Evolutionary conservation across 2,888 invertebrate species (phyloP).

Genomic region (Oxytorus armatus): DNA sequence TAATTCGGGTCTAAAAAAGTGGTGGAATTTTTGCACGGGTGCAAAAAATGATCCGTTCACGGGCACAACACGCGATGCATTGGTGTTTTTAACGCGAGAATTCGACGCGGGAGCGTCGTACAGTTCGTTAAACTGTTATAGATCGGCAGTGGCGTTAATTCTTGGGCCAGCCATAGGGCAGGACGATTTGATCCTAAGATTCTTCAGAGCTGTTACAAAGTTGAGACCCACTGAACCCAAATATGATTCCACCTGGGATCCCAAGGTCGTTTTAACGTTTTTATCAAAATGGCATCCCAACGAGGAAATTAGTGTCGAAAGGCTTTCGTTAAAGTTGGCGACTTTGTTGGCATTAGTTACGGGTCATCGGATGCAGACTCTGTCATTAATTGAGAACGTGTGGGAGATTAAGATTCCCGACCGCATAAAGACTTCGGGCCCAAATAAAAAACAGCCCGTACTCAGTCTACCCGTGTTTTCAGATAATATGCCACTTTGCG

Average conservation of each 20-base stretch:
- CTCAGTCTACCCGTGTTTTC: no score
- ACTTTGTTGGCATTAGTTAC: not conserved
- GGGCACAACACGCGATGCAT: not conserved
- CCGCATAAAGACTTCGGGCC: no score
- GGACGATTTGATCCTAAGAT: not conserved
- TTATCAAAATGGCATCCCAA: not conserved
- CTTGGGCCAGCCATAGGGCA: not conserved
- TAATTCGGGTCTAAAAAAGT: constrained; percentile 8
- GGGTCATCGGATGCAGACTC: constrained; percentile 1
- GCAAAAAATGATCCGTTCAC: not conserved
- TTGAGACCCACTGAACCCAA: not conserved
- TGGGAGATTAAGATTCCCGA: no score
- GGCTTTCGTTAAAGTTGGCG: not conserved
- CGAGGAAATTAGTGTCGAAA: not conserved
- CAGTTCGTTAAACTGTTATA: not conserved
- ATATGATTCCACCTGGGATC: constrained; percentile 5
- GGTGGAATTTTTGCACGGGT: constrained; percentile 11
- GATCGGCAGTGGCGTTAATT: not conserved
- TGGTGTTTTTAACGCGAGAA: not conserved
- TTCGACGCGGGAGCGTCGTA: not conserved
- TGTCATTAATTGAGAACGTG: no score
- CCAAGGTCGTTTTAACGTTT: not conserved
- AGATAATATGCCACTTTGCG: no score
- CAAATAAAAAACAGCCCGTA: no score
- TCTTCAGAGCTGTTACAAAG: not conserved